Base-by-base conservation (phyloP, 2,888 invertebrate genomes). In the Tortrix viridana region DNA sequence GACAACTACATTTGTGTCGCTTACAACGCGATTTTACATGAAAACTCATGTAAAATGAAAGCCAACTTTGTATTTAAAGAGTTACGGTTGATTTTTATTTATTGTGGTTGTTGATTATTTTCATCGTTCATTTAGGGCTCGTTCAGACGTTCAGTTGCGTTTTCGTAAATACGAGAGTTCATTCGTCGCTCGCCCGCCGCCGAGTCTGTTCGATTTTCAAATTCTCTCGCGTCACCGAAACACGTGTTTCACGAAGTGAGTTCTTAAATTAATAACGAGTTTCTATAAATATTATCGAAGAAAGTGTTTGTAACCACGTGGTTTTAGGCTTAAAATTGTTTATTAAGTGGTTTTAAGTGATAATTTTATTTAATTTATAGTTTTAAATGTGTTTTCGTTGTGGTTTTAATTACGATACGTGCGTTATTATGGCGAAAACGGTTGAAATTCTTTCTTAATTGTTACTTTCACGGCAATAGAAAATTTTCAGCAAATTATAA, bases 111-210 rank as follows among this genome's bases (percentile, higher is more conserved):
- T 67, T 80, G 75, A 81, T 80, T 84, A 84, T 82, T 86, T 85
- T 84, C 75, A 74, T 74, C 74, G 76, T 67, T 68, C 68, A 74
- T 69, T 69, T 81, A 81, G 81, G 80, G 82, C 79, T 86, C 79
- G 65, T 69, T 69, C 70, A 70, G 69, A 49, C 68, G 65, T 69
- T 69, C 70, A 70, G 69, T 49, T 68, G 71, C 70, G 69, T 72
- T 74, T 69, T 71, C 65, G 74, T 74, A 76, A 76, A 76, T 76
- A 77, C 68, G 55, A 61, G 64, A 71, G 73, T 74, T 72, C 79
- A 81, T 82, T 83, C 79, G 74, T 79, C 78, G 75, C 76, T 79
- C 76, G 79, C 74, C 71, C 76, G 75, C 69, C 73, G 75, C 66
- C 66, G 74, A 69, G 80, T 72, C 58, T 67, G 77, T 68, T 68